phyloP scores from a whole-genome alignment of 64 coral and sea anemone species.

The Montipora cactus region DNA sequence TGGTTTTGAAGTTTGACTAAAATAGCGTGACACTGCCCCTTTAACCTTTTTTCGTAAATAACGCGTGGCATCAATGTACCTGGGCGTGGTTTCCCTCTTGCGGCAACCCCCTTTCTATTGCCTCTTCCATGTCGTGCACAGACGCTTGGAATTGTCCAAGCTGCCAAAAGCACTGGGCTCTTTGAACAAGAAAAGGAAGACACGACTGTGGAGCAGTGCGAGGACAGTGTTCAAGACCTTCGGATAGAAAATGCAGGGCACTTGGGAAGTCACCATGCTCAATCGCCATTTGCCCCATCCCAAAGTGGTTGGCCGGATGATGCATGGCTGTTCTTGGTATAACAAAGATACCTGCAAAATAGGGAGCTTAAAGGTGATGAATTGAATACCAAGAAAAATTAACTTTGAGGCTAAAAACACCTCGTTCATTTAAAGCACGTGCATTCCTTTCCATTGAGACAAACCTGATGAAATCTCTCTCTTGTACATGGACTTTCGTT shows the following conservation, averaged over 20 bases:
- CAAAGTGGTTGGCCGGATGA: neutral
- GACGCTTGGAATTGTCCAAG: neutral
- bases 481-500: too few relatives aligned
- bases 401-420: too few relatives aligned
- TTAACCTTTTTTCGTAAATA: too few relatives aligned
- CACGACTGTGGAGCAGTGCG: rapidly evolving
- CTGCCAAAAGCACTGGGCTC: slow-evolving; percentile 8
- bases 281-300: neutral
- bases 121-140: neutral
- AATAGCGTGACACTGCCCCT: too few relatives aligned
- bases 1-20: too few relatives aligned
- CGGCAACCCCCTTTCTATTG: neutral
- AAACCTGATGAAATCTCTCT: too few relatives aligned
- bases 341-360: too few relatives aligned
- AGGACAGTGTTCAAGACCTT: neutral
- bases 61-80: neutral
- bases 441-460: too few relatives aligned
- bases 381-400: too few relatives aligned
- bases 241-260: neutral
- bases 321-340: neutral
- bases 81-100: neutral
- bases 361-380: too few relatives aligned
- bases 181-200: neutral
- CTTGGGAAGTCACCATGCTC: neutral
- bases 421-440: too few relatives aligned